Evolutionary conservation across 2,888 invertebrate species (phyloP).

Genomic region (Clanis bilineata): DNA sequence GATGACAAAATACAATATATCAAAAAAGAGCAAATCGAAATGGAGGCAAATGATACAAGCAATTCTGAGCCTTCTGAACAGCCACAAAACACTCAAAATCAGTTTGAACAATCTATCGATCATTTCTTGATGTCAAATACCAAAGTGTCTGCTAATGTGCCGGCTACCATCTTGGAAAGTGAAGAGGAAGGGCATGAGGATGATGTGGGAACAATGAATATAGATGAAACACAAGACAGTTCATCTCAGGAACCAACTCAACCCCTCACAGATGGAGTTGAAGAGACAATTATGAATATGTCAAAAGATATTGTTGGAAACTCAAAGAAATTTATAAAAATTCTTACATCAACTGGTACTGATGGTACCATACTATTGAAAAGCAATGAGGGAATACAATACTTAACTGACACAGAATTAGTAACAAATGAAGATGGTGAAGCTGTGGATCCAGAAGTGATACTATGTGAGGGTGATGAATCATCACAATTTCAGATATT

Average conservation of each 20-base stretch:
- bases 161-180: slow-evolving; percentile 72
- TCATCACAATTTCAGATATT: slow-evolving; percentile 69
- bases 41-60: slow-evolving; percentile 20
- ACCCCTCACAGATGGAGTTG: slow-evolving; percentile 27
- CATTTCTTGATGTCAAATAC: slow-evolving; percentile 63
- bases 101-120: slow-evolving; percentile 61
- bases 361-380: slow-evolving; percentile 67
- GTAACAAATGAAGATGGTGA: slow-evolving; percentile 54
- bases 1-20: slow-evolving; percentile 15
- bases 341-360: slow-evolving; percentile 52
- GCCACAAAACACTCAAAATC: slow-evolving; percentile 28
- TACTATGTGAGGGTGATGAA: slow-evolving; percentile 73
- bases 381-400: slow-evolving; percentile 57
- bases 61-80: background rate
- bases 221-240: slow-evolving; percentile 46
- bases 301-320: slow-evolving; percentile 31
- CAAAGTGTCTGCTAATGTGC: slow-evolving; percentile 65
- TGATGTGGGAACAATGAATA: slow-evolving; percentile 51
- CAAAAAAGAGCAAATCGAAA: slow-evolving; percentile 30
- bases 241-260: slow-evolving; percentile 40
- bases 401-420: slow-evolving; percentile 56
- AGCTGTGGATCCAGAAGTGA: slow-evolving; percentile 62
- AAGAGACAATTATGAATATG: slow-evolving; percentile 35
- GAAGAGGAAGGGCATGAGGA: slow-evolving; percentile 63
- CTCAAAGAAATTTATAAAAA: slow-evolving; percentile 62